phyloP scores from a whole-genome alignment of 2,113 vertebrate species.

The Mustela lutreola region DNA sequence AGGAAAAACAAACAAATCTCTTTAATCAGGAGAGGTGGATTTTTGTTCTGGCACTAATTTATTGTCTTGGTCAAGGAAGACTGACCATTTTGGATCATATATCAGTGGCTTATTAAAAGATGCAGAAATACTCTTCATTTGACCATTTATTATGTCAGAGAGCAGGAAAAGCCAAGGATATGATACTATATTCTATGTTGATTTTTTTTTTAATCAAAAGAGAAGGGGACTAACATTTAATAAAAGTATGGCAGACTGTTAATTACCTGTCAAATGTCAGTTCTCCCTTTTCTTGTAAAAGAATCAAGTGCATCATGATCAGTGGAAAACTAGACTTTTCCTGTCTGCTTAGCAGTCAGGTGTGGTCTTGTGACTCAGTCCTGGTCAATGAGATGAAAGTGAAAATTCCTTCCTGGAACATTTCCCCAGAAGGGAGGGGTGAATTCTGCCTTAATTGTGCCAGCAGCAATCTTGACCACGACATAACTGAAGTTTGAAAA shows the following conservation, averaged over 20 bases:
- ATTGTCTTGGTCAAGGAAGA: not conserved
- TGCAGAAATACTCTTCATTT: slow-evolving; percentile 37
- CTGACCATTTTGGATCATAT: not conserved
- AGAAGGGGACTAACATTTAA: not conserved
- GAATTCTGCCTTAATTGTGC: not conserved
- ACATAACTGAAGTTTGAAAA: not conserved
- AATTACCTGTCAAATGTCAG: slow-evolving; percentile 1
- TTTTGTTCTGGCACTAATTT: slow-evolving; percentile 34
- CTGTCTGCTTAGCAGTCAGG: not conserved
- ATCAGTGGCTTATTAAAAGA: slow-evolving; percentile 1
- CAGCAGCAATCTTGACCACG: not conserved
- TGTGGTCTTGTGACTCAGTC: not conserved
- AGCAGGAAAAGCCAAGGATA: not conserved
- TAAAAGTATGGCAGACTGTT: not conserved
- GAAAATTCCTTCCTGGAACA: not conserved
- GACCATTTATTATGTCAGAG: not conserved
- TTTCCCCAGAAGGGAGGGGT: not conserved
- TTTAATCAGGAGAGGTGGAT: slow-evolving; percentile 22
- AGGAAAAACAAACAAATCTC: not conserved
- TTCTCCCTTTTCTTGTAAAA: not conserved
- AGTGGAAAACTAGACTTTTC: not conserved
- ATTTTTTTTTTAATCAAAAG: slow-evolving; percentile 31
- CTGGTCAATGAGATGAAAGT: not conserved
- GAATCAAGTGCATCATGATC: not conserved
- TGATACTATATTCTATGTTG: not conserved